Percentiles rank a stretch among this genome's conserved stretches.
Evolutionary conservation across 64 coral and sea anemone genomes (phyloP).

Genomic region (Trachythela sp.): DNA sequence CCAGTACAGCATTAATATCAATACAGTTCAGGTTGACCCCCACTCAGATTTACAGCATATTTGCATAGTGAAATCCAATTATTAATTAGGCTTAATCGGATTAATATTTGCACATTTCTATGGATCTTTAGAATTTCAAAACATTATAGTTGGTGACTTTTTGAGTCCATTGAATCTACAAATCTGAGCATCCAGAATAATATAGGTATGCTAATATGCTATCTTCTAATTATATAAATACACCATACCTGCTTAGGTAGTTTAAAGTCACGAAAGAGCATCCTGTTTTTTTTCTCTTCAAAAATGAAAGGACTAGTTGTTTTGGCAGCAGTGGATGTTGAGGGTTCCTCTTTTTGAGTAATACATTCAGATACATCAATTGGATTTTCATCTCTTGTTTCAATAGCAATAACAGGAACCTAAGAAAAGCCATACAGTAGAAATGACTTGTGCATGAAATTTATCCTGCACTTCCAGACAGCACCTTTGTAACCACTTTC

Average conservation of each 20-base stretch:
- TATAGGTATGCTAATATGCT: too few relatives aligned
- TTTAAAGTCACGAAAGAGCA: neutral
- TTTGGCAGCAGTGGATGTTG: neutral
- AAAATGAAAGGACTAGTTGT: neutral
- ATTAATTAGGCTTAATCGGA: too few relatives aligned
- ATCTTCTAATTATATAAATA: neutral
- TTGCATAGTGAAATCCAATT: too few relatives aligned
- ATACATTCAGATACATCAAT: neutral
- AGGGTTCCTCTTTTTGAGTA: neutral
- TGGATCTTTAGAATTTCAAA: too few relatives aligned
- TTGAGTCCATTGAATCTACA: too few relatives aligned
- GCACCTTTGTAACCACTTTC: too few relatives aligned
- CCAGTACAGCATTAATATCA: neutral
- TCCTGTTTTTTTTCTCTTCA: neutral
- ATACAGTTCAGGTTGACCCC: neutral
- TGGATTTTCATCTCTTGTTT: neutral
- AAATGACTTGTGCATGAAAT: too few relatives aligned
- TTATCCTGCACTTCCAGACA: too few relatives aligned
- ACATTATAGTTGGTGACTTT: too few relatives aligned
- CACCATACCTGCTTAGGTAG: neutral
- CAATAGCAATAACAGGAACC: neutral
- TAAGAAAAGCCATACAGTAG: neutral
- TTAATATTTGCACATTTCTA: too few relatives aligned
- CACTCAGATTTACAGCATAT: too few relatives aligned
- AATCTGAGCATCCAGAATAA: too few relatives aligned